Evolutionary conservation across 2,113 vertebrate genomes (phyloP).

Genomic region (Hypocryptadius cinnamomeus): DNA sequence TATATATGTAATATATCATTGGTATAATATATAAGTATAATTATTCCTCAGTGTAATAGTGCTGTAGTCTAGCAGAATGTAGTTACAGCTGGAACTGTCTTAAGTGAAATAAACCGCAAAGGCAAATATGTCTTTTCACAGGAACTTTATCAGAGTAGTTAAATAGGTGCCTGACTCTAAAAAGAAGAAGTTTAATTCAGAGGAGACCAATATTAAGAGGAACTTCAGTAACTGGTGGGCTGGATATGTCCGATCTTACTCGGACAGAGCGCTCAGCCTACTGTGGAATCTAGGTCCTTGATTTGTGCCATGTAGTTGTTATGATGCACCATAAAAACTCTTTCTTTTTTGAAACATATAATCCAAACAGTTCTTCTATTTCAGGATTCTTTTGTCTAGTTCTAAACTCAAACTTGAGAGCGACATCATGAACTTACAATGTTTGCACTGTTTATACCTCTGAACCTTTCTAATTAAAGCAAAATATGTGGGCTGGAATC

Average conservation of each 20-base stretch:
- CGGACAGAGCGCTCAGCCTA: neutral
- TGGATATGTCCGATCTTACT: neutral
- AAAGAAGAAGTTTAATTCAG: neutral
- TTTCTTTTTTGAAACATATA: neutral
- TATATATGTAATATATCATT: neutral
- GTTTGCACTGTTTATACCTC: neutral
- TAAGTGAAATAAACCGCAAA: neutral
- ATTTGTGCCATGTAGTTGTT: neutral
- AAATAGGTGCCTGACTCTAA: neutral
- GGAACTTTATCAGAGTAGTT: neutral
- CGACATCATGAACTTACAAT: neutral
- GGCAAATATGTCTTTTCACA: neutral
- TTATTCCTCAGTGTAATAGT: neutral
- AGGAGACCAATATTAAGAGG: neutral
- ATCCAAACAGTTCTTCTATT: neutral
- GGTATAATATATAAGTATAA: neutral
- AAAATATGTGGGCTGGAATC: neutral
- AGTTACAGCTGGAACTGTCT: neutral
- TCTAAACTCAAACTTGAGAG: neutral
- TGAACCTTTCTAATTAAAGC: constrained; percentile 29
- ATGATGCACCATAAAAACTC: neutral
- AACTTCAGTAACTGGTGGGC: neutral
- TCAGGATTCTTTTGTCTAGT: neutral
- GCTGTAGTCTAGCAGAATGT: neutral
- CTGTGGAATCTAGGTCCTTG: neutral